These are phyloP conservation scores for Lordiphosa mommai DNA, from an alignment of 1,140 invertebrate species.

Conservation along the genomic window DNA sequence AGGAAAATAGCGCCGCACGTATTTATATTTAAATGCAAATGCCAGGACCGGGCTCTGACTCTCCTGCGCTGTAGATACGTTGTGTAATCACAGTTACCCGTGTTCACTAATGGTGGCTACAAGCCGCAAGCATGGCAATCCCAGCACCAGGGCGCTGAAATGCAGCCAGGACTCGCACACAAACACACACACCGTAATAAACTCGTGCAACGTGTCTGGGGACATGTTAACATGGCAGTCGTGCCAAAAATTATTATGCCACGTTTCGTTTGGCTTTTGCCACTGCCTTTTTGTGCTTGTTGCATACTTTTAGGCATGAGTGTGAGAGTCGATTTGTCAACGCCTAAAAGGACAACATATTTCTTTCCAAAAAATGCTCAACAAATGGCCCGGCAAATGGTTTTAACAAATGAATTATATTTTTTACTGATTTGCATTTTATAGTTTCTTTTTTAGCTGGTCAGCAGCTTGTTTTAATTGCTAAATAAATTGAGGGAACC, in stretches of 20 bases:
- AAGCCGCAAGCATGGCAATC: constrained; percentile 70
- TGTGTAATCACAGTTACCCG: constrained; percentile 65
- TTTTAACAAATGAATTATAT: constrained; percentile 71
- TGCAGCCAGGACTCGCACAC: constrained; percentile 38
- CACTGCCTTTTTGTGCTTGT: constrained; percentile 48
- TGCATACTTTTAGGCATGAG: constrained; percentile 49
- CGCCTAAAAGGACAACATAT: constrained; percentile 78
- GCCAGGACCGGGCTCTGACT: constrained; percentile 24
- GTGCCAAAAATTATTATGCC: constrained; percentile 79
- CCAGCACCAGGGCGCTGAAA: constrained; percentile 54
- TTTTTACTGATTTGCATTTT: constrained; percentile 65
- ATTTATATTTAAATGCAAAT: constrained; percentile 78
- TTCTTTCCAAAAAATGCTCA: constrained; percentile 49
- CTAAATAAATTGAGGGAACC: constrained; percentile 60
- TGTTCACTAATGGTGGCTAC: constrained; percentile 79
- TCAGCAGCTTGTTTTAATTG: constrained; percentile 70
- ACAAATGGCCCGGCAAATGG: constrained; percentile 69
- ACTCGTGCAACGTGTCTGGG: constrained; percentile 72
- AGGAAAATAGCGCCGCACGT: constrained; percentile 60
- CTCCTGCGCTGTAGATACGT: no score
- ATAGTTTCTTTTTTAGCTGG: constrained; percentile 47
- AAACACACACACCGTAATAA: constrained; percentile 51
- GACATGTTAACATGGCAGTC: constrained; percentile 79
- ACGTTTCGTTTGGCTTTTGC: constrained; percentile 36
- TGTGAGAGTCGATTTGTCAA: constrained; percentile 73